phyloP scores from a whole-genome alignment of 2,797 vertebrate genomes.

The Peromyscus aztecus region DNA sequence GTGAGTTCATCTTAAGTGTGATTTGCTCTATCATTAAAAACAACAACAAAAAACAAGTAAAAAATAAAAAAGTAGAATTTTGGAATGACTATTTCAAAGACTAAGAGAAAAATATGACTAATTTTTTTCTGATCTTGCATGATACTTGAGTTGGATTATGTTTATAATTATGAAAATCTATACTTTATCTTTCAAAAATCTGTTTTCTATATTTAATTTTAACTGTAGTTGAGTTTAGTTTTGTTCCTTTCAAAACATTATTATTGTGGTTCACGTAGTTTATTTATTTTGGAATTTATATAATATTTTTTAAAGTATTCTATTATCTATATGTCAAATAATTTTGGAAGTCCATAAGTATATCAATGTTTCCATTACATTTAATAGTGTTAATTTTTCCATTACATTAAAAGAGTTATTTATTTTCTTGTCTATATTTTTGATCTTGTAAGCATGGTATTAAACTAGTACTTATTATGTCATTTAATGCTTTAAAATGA shows the following conservation, averaged over 20 bases:
- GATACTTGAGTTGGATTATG: not conserved
- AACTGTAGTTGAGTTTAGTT: not conserved
- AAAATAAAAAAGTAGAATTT: not conserved
- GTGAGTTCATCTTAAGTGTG: not conserved
- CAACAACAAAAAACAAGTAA: not conserved
- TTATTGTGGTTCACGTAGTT: not conserved
- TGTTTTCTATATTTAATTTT: not conserved
- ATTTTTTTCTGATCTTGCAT: not conserved
- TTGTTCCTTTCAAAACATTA: not conserved
- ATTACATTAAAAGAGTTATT: not conserved
- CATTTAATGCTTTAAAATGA: not conserved
- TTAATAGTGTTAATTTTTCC: not conserved
- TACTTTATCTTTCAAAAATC: not conserved
- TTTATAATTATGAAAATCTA: not conserved
- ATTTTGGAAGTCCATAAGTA: not conserved
- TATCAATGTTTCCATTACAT: not conserved
- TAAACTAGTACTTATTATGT: not conserved
- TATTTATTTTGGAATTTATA: not conserved
- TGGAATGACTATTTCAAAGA: not conserved
- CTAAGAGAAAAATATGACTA: not conserved
- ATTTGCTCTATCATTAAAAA: not conserved
- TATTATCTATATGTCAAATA: not conserved
- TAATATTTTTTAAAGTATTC: not conserved
- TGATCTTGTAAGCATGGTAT: not conserved
- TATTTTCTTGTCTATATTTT: not conserved